Percentiles rank a stretch among this genome's conserved stretches.
These are phyloP conservation scores for Cataglyphis livida DNA, from an alignment of 2,888 invertebrate genomes.

Conservation along the genomic window DNA sequence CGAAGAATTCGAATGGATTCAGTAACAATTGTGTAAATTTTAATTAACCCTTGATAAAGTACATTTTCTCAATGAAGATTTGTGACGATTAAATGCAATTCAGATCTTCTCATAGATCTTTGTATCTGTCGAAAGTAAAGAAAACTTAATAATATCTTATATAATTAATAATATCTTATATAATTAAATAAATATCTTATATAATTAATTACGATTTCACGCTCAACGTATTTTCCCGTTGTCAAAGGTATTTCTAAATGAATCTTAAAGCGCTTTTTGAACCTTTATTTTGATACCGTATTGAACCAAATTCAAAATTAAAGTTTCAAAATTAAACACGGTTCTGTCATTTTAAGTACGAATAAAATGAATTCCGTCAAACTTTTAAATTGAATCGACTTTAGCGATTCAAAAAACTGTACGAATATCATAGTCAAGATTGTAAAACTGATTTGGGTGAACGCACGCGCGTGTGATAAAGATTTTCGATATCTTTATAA, in stretches of 20 bases:
- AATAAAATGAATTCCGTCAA: conserved; percentile 15
- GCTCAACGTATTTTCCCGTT: neutral
- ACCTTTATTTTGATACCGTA: neutral
- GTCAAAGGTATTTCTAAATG: conserved; percentile 13
- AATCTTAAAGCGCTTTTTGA: neutral
- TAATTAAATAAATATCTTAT: neutral
- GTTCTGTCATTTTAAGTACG: neutral
- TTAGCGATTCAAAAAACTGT: neutral
- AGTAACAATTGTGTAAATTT: conserved; percentile 34
- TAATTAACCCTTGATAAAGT: conserved; percentile 18
- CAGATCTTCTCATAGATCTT: neutral
- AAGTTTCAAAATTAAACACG: conserved; percentile 10
- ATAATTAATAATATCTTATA: conserved; percentile 7
- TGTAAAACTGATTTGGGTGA: conserved; percentile 10
- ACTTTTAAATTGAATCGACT: neutral
- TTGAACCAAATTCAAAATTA: neutral
- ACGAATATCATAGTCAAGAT: conserved; percentile 3
- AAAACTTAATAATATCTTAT: conserved; percentile 20
- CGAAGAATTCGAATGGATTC: neutral
- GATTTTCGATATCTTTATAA: conserved; percentile 46
- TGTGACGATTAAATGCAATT: conserved; percentile 10
- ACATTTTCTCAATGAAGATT: conserved; percentile 1
- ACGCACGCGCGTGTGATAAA: neutral
- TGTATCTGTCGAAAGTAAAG: conserved; percentile 1
- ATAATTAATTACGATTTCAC: conserved; percentile 34